Evolutionary conservation across 2,113 vertebrate species (phyloP).

Genomic region (Electrona antarctica): DNA sequence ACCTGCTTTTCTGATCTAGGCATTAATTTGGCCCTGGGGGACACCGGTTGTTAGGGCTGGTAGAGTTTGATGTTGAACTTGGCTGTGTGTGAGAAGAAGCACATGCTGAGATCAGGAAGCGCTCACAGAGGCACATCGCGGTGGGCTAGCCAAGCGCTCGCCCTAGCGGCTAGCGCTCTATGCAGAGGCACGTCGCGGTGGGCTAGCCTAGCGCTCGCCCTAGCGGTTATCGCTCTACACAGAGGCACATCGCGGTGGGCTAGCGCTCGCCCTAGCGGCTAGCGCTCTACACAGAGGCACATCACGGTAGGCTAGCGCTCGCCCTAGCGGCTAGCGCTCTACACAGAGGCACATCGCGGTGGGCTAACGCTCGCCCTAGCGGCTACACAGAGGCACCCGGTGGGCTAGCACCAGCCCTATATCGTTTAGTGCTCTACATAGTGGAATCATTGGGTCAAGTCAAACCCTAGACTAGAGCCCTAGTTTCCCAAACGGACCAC

Average conservation of each 20-base stretch:
- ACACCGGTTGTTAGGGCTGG: conserved; percentile 69
- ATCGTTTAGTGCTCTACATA: no score
- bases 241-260: conserved; percentile 6
- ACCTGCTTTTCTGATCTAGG: conserved; percentile 80
- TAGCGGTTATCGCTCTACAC: neutral
- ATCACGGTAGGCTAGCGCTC: conserved; percentile 6
- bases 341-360: neutral
- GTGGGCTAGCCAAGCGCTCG: conserved; percentile 6
- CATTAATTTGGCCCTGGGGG: conserved; percentile 83
- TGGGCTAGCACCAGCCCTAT: no score
- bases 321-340: neutral
- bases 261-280: neutral
- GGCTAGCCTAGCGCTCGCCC: neutral
- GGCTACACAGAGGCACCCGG: neutral
- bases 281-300: neutral
- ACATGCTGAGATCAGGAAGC: conserved; percentile 65
- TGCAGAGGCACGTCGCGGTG: conserved; percentile 11
- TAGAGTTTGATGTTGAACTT: conserved; percentile 75
- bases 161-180: conserved; percentile 16
- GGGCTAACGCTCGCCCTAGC: no score
- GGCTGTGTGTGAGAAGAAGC: conserved; percentile 79
- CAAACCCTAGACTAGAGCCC: no score
- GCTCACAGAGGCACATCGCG: conserved; percentile 30
- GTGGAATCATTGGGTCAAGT: no score
- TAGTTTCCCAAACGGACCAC: no score